Evolutionary conservation across 2,888 invertebrate genomes (phyloP), one percentile per base, ranked within the genome.

Genomic region (Microdon myrmicae): DNA sequence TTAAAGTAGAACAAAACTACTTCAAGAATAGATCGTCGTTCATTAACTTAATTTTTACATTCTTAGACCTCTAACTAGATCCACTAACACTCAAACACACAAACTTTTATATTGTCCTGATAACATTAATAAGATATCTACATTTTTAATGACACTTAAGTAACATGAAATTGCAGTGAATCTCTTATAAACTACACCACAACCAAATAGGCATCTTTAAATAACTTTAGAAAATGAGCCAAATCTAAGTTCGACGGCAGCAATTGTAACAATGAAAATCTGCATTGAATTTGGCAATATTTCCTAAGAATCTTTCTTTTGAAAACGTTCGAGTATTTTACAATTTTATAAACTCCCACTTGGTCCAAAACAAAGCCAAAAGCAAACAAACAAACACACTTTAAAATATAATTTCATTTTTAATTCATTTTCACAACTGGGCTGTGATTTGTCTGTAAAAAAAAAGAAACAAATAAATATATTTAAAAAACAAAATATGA

Each of bases 261-360:
- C 29, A 39, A 17, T n/a, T n/a, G 70, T 70, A 71, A 69, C 70
- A 69, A 70, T 71, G 66, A 53, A 31, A 35, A n/a, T n/a, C n/a
- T n/a, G 23, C 72, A 74, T 73, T 74, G 74, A 74, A 75, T 75
- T 75, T 74, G 75, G 74, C 74, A 74, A 74, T 75, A 74, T 49
- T 56, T 31, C 37, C 14, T 10, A 44, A 45, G 20, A 48, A 23
- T 6, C 16, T 29, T 29, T 25, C 5, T 34, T 41, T 23, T 10
- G 12, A 58, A 54, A 59, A 64, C 55, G 49, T 67, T 68, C 56
- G 61, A 56, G 56, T 68, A 28, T 51, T 31, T 44, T 61, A 58
- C 6, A 31, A n/a, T 45, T 56, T 54, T 37, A n/a, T 48, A 26
- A 32, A 10, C 14, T 48, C 31, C 19, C 23, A 47, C 43, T 58